Evolutionary conservation across 2,113 vertebrate species (phyloP).

Genomic region (Proteles cristata): DNA sequence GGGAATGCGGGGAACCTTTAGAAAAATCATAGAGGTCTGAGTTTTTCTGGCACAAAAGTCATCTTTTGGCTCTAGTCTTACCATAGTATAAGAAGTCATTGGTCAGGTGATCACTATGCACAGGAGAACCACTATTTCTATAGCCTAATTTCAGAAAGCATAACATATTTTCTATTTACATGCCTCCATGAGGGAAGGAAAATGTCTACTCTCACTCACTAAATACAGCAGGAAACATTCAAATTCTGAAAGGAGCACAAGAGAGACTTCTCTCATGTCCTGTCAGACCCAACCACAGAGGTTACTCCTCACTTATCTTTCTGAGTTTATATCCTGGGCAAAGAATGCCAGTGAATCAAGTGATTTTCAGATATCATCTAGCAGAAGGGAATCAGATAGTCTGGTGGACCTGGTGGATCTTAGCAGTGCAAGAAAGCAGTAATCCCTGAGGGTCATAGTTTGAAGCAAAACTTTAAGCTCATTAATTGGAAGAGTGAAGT

Average conservation of each 20-base stretch:
- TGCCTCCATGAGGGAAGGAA: background rate
- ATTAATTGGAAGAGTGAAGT: background rate
- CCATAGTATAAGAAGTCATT: background rate
- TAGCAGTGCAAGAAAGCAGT: background rate
- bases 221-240: background rate
- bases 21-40: background rate
- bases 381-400: background rate
- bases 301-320: background rate
- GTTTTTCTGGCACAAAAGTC: background rate
- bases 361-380: background rate
- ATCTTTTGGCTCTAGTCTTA: background rate
- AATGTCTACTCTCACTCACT: background rate
- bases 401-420: background rate
- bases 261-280: background rate
- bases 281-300: background rate
- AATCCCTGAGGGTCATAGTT: background rate
- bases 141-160: background rate
- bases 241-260: background rate
- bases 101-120: background rate
- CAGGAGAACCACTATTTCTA: background rate
- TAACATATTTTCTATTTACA: background rate
- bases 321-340: background rate
- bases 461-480: background rate
- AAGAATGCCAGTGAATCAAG: background rate
- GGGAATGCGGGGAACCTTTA: background rate